Evolutionary conservation across 1,140 invertebrate species (phyloP), one percentile per base, ranked within the genome.

Genomic region (Drosophila baimaii): DNA sequence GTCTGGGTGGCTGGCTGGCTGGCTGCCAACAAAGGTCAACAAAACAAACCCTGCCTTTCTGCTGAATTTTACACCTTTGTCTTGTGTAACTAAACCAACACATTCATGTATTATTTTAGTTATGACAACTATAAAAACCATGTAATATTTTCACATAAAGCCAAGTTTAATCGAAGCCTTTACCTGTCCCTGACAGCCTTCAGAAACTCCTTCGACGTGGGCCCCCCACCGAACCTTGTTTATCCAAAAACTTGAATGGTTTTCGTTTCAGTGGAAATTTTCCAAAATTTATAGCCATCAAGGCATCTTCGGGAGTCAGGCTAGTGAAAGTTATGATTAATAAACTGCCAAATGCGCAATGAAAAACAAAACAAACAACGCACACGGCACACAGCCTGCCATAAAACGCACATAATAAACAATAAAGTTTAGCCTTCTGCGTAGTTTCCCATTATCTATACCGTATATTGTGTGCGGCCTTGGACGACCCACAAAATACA

Each of bases 281-380:
- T 25, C 35, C 56, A 33, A 51, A 68, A 35, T 69, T 69, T 66
- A 33, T 33, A 17, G 27, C 9, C 61, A 65, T 49, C 33, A 62
- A 43, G 52, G 57, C 37, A 17, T 39, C 3, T 23, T 15, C 17
- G 31, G 31, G 29, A 33, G 27, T 31, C 29, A 33, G 51, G 57
- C 33, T 41, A 25, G 46, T 33, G 44, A 49, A 69, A 54, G 63
- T 68, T 69, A 69, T 68, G 65, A 69, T 69, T 69, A 68, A 69
- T 68, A 68, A 68, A 69, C 27, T 68, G 61, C 61, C 33, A 66
- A 65, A 41, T 68, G 63, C 46, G 65, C 44, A 44, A 43, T 33
- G 33, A 35, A 33, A 27, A 41, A 19, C n/a, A 31, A 43, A 66
- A 39, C 35, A 52, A 68, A 54, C 46, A 69, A 19, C 12, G 31